Conservation (phyloP, 1,140 invertebrate genomes). For the Rhyacophila brunnea region DNA sequence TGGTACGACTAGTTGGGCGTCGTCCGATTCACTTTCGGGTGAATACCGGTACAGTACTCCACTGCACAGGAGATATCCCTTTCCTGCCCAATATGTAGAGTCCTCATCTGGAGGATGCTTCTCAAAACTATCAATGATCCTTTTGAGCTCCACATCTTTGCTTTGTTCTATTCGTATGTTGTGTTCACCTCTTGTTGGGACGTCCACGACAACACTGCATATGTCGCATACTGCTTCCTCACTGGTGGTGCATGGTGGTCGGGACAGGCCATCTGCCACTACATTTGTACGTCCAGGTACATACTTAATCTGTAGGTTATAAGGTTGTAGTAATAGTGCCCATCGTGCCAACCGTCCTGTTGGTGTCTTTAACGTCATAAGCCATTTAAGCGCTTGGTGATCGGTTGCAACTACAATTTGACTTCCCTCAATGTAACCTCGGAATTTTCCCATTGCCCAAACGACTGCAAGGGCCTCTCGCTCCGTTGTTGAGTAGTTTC, state of each 20-base stretch:
- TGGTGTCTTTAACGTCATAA: constrained; percentile 47
- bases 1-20: constrained; percentile 1
- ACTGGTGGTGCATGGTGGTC: constrained; percentile 23
- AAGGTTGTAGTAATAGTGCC: constrained; percentile 47
- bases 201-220: neutral
- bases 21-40: neutral
- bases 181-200: neutral
- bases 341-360: constrained; percentile 46
- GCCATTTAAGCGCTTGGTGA: constrained; percentile 53
- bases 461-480: constrained; percentile 52
- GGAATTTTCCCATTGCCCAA: constrained; percentile 47
- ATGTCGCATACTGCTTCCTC: neutral
- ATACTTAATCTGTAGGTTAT: constrained; percentile 40
- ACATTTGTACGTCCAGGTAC: constrained; percentile 37
- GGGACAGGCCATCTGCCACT: constrained; percentile 38
- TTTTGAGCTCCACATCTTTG: neutral
- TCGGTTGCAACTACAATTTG: constrained; percentile 36
- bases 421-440: constrained; percentile 43
- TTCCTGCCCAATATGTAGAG: neutral
- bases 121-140: neutral
- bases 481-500: constrained; percentile 49
- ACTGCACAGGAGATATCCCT: neutral
- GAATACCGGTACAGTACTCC: constrained; percentile 2
- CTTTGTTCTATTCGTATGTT: neutral
- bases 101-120: neutral